phyloP scores from a whole-genome alignment of 2,113 vertebrate species.

The Centropristis striata region DNA sequence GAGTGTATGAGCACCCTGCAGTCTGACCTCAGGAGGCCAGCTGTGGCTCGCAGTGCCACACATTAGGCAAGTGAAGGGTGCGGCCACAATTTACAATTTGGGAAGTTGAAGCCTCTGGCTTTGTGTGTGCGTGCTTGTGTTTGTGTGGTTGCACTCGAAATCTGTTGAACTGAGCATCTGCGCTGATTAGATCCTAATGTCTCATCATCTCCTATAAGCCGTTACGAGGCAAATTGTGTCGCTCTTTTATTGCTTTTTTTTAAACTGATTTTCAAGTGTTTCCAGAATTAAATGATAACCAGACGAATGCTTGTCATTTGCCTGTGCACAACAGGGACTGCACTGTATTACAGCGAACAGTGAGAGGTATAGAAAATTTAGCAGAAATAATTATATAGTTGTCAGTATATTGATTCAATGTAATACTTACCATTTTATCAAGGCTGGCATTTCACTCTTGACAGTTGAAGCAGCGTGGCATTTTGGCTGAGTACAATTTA shows the following conservation, averaged over 20 bases:
- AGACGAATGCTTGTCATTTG: slow-evolving; percentile 24
- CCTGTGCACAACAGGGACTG: neutral
- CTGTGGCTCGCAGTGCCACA: slow-evolving; percentile 15
- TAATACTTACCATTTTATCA: neutral
- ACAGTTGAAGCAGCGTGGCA: neutral
- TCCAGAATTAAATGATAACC: slow-evolving; percentile 24
- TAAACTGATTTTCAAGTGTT: slow-evolving; percentile 38
- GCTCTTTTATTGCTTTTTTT: slow-evolving; percentile 12
- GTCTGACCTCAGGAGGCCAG: slow-evolving; percentile 40
- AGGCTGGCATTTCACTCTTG: neutral
- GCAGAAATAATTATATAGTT: neutral
- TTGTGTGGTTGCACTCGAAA: slow-evolving; percentile 16
- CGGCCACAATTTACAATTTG: slow-evolving; percentile 1
- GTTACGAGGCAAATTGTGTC: slow-evolving; percentile 30
- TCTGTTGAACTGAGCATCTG: slow-evolving; percentile 52
- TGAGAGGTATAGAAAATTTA: neutral
- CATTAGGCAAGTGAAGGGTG: slow-evolving; percentile 30
- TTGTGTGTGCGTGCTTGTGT: neutral
- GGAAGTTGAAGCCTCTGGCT: slow-evolving; percentile 6
- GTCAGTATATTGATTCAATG: neutral
- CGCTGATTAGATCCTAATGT: slow-evolving; percentile 40
- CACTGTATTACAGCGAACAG: slow-evolving; percentile 14
- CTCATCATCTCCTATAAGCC: slow-evolving; percentile 31
- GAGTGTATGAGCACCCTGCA: slow-evolving; percentile 40
- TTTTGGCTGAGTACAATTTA: neutral